phyloP scores from a whole-genome alignment of 2,113 vertebrate genomes.

The Lathamus discolor region DNA sequence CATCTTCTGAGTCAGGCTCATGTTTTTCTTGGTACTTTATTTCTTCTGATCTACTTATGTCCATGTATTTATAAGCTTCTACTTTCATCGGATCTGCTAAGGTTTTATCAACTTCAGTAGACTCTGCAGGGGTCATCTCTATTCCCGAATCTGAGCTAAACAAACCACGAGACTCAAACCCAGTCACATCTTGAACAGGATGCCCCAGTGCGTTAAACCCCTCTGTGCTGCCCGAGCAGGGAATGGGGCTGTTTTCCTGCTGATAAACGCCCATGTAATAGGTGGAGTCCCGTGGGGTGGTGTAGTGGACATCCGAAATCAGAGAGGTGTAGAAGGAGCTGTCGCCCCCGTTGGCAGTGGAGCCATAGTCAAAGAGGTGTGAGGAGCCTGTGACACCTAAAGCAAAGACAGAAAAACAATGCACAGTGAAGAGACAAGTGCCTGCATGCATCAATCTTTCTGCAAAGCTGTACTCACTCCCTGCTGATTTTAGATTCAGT shows the following conservation, averaged over 20 bases:
- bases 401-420: constrained; percentile 42
- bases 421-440: not conserved
- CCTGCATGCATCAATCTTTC: not conserved
- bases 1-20: constrained; percentile 66
- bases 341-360: constrained; percentile 75
- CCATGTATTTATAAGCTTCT: constrained; percentile 94
- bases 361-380: constrained; percentile 35
- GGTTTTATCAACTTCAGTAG: constrained; percentile 80
- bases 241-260: constrained; percentile 67
- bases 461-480: not conserved
- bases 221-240: constrained; percentile 65
- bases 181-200: constrained; percentile 76
- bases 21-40: constrained; percentile 58
- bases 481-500: not conserved
- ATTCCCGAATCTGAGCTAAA: constrained; percentile 88
- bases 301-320: constrained; percentile 81
- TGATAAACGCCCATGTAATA: constrained; percentile 85
- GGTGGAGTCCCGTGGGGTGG: constrained; percentile 76
- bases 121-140: constrained; percentile 87
- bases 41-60: constrained; percentile 88
- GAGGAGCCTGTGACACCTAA: constrained; percentile 75
- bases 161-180: constrained; percentile 76
- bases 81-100: constrained; percentile 83
- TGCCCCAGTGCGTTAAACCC: constrained; percentile 51
- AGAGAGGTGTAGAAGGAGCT: constrained; percentile 91